phyloP scores from a whole-genome alignment of 2,888 invertebrate genomes.

The Eustalomyia histrio region DNA sequence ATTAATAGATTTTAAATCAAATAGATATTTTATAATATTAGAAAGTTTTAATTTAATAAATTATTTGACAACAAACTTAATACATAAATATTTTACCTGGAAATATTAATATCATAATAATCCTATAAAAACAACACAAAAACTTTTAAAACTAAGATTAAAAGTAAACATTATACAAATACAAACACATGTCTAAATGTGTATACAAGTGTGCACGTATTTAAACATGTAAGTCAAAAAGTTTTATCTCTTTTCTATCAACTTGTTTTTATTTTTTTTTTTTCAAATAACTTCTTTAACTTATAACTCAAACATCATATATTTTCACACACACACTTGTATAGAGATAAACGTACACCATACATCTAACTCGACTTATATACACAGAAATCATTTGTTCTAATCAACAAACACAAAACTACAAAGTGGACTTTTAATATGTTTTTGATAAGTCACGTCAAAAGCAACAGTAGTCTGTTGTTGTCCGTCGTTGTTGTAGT shows the following conservation, averaged over 20 bases:
- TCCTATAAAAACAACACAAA: conserved; percentile 24
- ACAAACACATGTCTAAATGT: neutral
- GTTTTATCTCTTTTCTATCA: conserved; percentile 22
- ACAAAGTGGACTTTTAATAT: conserved; percentile 66
- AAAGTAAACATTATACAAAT: conserved; percentile 19
- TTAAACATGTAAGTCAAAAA: conserved; percentile 37
- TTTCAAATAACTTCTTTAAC: conserved; percentile 40
- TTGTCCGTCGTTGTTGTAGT: conserved; percentile 9
- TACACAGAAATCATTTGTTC: conserved; percentile 51
- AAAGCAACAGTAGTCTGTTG: conserved; percentile 58
- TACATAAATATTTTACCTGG: neutral
- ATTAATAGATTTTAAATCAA: neutral
- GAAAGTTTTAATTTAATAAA: neutral
- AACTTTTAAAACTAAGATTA: conserved; percentile 38
- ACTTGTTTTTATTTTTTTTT: too few species aligned
- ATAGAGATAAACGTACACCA: neutral
- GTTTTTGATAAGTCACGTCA: conserved; percentile 67
- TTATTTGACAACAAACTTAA: neutral
- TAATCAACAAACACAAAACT: conserved; percentile 59
- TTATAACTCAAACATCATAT: conserved; percentile 41
- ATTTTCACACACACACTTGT: neutral
- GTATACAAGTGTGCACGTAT: conserved; percentile 15
- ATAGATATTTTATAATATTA: neutral
- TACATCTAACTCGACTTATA: neutral
- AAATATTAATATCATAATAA: conserved; percentile 2